A percentile compares a stretch with the other conserved stretches of the same genome.
These are phyloP conservation scores for Stictocephala bisonia DNA, from an alignment of 2,888 invertebrate genomes.

Conservation along the genomic window DNA sequence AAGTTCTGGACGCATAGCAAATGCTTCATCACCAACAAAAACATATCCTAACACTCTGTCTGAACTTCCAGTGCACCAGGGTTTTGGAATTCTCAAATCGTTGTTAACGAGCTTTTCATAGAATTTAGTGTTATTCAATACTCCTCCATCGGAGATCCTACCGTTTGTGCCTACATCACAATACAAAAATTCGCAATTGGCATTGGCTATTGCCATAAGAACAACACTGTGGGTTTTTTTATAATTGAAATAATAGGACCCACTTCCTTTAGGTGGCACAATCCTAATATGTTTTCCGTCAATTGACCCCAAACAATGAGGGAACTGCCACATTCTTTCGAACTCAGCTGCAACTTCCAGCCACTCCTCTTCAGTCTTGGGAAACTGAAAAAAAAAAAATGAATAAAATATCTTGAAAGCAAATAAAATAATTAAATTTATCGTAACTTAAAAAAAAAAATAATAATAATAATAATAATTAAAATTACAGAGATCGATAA, in stretches of 20 bases:
- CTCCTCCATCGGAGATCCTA: constrained; percentile 57
- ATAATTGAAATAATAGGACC: constrained; percentile 58
- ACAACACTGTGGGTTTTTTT: constrained; percentile 57
- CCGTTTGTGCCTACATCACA: constrained; percentile 55
- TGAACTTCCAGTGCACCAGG: no score
- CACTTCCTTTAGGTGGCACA: constrained; percentile 55
- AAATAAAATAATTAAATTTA: neutral
- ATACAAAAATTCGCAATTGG: constrained; percentile 53
- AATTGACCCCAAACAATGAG: constrained; percentile 54
- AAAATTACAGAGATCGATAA: constrained; percentile 31
- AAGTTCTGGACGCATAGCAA: no score
- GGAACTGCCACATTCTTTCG: constrained; percentile 57
- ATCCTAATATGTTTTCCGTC: constrained; percentile 59
- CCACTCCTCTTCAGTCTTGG: constrained; percentile 50
- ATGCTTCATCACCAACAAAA: constrained; percentile 48
- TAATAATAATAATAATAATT: no score
- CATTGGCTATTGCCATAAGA: constrained; percentile 56
- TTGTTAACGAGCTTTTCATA: constrained; percentile 49
- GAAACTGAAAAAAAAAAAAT: constrained; percentile 48
- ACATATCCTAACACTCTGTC: constrained; percentile 44
- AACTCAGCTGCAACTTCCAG: constrained; percentile 46
- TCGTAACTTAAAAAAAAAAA: constrained; percentile 4
- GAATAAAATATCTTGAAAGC: no score
- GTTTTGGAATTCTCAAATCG: constrained; percentile 41
- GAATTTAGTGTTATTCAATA: no score